Evolutionary conservation across 2,113 vertebrate species (phyloP).

Genomic region (Chloropsis cyanopogon): DNA sequence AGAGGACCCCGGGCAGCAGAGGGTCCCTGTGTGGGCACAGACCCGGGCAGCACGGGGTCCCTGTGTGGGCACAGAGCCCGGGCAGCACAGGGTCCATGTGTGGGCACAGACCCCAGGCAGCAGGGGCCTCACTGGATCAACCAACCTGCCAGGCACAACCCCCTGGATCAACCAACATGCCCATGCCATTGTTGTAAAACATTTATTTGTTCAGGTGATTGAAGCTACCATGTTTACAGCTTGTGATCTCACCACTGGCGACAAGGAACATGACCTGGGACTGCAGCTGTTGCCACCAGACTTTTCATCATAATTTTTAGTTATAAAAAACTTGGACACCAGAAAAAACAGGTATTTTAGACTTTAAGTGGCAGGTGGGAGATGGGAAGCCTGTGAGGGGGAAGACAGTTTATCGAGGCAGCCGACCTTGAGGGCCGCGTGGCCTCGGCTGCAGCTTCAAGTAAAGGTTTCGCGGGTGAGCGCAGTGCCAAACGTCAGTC

Average conservation of each 20-base stretch:
- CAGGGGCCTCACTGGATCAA: not conserved
- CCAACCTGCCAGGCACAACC: not conserved
- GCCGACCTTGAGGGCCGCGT: not conserved
- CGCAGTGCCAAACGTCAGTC: not conserved
- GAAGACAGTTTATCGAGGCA: not conserved
- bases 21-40: not conserved
- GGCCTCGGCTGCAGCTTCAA: conserved; percentile 3
- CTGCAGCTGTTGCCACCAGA: conserved; percentile 54
- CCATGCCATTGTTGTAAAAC: conserved; percentile 70
- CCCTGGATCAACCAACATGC: conserved; percentile 48
- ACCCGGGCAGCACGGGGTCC: not conserved
- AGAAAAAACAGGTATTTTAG: conserved; percentile 60
- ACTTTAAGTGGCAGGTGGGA: conserved; percentile 25
- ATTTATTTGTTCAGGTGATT: conserved; percentile 79
- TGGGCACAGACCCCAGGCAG: fast-evolving
- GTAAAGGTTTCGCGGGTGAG: conserved; percentile 1
- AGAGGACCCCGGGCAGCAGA: fast-evolving
- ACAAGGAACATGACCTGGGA: conserved; percentile 55
- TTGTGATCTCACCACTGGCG: conserved; percentile 64
- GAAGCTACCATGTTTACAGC: conserved; percentile 74
- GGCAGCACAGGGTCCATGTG: fast-evolving
- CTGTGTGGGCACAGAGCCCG: fast-evolving
- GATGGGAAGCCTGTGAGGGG: not conserved
- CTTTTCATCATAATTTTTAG: not conserved
- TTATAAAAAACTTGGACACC: conserved; percentile 66